Evolutionary conservation across 2,888 invertebrate genomes (phyloP).

Genomic region (Thymelicus sylvestris): DNA sequence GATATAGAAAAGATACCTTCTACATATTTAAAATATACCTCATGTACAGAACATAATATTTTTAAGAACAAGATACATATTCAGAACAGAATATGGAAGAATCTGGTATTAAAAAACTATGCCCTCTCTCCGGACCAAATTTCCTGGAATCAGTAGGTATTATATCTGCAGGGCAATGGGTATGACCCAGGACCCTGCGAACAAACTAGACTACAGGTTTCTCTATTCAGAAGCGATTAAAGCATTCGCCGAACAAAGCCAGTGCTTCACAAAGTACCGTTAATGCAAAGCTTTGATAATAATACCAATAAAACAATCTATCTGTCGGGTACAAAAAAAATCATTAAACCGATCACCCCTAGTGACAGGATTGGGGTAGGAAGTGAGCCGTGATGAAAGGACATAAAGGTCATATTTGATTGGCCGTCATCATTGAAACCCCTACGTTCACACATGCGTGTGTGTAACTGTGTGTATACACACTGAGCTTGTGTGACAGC

Average conservation of each 20-base stretch:
- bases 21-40: no score
- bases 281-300: slow-evolving; percentile 33
- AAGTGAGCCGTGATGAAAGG: not conserved
- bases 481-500: slow-evolving; percentile 53
- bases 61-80: no score
- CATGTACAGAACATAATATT: no score
- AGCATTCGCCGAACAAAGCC: not conserved
- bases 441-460: slow-evolving; percentile 48
- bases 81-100: no score
- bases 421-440: slow-evolving; percentile 37
- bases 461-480: slow-evolving; percentile 43
- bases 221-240: not conserved
- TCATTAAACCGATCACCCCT: slow-evolving; percentile 49
- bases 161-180: no score
- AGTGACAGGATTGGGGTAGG: not conserved
- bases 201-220: no score
- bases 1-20: no score
- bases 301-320: slow-evolving; percentile 50
- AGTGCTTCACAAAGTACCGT: slow-evolving; percentile 14
- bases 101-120: no score
- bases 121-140: no score
- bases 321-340: slow-evolving; percentile 49
- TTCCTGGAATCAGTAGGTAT: no score
- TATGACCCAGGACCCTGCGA: not conserved
- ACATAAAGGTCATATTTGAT: slow-evolving; percentile 26